Evolutionary conservation across 1,140 invertebrate species (phyloP).

Genomic region (Papilio helenus): DNA sequence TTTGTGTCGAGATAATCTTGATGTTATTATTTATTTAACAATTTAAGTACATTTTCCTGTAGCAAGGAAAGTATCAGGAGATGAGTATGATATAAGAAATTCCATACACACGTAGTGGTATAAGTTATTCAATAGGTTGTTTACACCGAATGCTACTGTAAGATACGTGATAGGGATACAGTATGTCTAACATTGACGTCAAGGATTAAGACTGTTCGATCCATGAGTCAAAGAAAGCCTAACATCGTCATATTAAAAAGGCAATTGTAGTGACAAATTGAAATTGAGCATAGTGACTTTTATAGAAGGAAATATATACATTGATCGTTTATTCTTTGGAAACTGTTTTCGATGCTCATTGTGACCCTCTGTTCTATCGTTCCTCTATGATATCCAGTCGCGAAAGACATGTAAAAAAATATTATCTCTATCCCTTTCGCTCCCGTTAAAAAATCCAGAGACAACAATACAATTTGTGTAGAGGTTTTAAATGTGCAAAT

Average conservation of each 20-base stretch:
- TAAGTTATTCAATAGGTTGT: slow-evolving; percentile 26
- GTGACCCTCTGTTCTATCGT: too few species aligned
- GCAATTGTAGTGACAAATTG: too few species aligned
- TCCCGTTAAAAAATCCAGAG: too few species aligned
- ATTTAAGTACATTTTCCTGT: background rate
- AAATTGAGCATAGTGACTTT: too few species aligned
- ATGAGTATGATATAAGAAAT: slow-evolving; percentile 13
- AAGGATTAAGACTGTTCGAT: slow-evolving; percentile 1
- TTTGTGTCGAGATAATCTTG: background rate
- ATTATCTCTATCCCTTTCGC: too few species aligned
- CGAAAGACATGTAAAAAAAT: too few species aligned
- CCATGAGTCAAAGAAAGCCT: slow-evolving; percentile 10
- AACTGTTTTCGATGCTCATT: too few species aligned
- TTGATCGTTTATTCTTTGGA: too few species aligned
- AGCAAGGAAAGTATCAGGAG: background rate
- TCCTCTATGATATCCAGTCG: too few species aligned
- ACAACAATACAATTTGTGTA: too few species aligned
- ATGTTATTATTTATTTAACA: background rate
- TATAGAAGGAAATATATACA: too few species aligned
- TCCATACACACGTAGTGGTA: background rate
- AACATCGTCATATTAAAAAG: background rate
- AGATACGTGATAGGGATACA: background rate
- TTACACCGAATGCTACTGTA: slow-evolving; percentile 4
- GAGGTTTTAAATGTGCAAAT: too few species aligned
- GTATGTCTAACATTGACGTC: background rate